Base-by-base conservation (phyloP, 2,113 vertebrate genomes). In the Oostethus manadensis region DNA sequence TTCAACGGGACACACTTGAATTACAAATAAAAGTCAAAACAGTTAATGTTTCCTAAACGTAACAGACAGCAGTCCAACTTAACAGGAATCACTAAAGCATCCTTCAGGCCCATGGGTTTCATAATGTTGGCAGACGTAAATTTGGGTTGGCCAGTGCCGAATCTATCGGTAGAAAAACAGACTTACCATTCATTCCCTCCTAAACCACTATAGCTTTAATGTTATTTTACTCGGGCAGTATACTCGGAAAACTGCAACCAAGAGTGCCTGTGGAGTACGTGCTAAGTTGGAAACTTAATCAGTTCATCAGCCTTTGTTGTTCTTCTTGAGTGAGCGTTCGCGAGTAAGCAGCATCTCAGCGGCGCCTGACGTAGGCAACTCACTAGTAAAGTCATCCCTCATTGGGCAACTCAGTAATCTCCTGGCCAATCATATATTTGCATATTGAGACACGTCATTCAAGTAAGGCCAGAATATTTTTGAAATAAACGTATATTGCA, bases 301-400 rank as follows among this genome's bases (percentile, higher is more conserved):
- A 65, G 51, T 71, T 40, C 58, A 59, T 40, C 69, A 51, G 64
- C 68, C 74, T 84, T 82, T 83, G 81, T 81, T 81, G 58, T 78
- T 81, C 64, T 66, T 33, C 62, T 45, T 26, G 42, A 43, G 8
- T 14, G n/a, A n/a, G n/a, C n/a, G n/a, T n/a, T n/a, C n/a, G n/a
- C n/a, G 23, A 33, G 66, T 61, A 10, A 21, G 35, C 13, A 55
- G 56, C 76, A 66, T 74, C 75, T 69, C 51, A 6, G 40, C 29
- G 7, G 29, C 29, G 29, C 6, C 2, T 29, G 56, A 70, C 64
- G 6, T 51, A 55, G 35, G 51, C 49, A 44, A 29, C 71, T 49
- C 76, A 67, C 14, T 22, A 83, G 59, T 73, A 82, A 84, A 10
- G 5, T 55, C 10, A 5, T 43, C 40, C 0, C 40, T 69, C 38